These are phyloP conservation scores for Sogatella furcifera DNA, from an alignment of 1,140 invertebrate genomes.

Conservation along the genomic window DNA sequence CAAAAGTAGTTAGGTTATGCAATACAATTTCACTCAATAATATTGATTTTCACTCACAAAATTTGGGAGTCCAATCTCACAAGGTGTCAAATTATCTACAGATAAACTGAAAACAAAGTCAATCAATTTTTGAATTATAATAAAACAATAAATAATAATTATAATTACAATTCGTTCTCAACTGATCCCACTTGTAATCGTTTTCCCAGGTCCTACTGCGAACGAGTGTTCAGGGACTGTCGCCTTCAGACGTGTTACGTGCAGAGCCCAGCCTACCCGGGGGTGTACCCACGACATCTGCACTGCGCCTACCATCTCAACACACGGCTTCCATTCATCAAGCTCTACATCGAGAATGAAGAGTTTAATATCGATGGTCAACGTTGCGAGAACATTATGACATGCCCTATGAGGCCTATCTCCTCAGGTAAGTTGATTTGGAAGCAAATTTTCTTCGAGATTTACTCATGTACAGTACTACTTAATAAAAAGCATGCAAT, in stretches of 20 bases:
- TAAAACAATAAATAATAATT: no score
- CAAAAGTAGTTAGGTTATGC: no score
- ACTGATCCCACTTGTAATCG: no score
- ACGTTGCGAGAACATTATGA: conserved; percentile 87
- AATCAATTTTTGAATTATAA: no score
- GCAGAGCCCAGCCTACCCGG: conserved; percentile 83
- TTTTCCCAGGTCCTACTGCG: conserved; percentile 65
- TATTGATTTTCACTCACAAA: no score
- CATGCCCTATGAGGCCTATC: conserved; percentile 83
- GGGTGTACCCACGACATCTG: conserved; percentile 78
- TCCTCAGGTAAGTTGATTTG: conserved; percentile 46
- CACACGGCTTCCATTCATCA: conserved; percentile 76
- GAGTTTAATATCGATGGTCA: conserved; percentile 90
- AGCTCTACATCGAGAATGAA: conserved; percentile 84
- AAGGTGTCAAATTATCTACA: no score
- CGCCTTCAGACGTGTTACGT: conserved; percentile 84
- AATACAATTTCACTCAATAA: no score
- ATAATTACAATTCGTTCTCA: no score
- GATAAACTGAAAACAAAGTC: no score
- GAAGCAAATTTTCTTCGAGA: not conserved
- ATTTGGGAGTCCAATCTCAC: no score
- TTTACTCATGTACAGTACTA: no score
- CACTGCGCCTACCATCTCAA: conserved; percentile 83
- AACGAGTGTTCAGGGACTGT: conserved; percentile 73
- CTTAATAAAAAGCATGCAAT: no score